These are phyloP conservation scores for Ephydatia muelleri DNA, from an alignment of 37 sponge, comb jelly and placozoan species.

Conservation along the genomic window DNA sequence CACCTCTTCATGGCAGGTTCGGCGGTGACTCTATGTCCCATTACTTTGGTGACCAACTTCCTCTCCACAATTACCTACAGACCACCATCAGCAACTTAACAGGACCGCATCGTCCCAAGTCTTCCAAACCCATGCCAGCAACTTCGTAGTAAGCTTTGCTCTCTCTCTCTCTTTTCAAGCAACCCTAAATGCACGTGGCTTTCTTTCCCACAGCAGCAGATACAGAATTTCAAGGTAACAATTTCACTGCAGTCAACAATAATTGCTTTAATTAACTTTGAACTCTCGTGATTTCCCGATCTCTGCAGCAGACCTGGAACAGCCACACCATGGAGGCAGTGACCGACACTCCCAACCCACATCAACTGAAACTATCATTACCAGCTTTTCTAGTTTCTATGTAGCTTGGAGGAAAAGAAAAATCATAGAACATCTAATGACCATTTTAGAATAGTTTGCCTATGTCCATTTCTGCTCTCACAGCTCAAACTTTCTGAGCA, in stretches of 20 bases:
- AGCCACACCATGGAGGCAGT: constrained; percentile 37
- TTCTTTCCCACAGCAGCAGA: constrained; percentile 41
- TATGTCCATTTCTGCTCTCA: not conserved
- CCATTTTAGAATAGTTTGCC: not conserved
- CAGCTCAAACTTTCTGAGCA: constrained; percentile 86
- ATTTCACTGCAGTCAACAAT: not conserved
- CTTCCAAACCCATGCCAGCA: constrained; percentile 61
- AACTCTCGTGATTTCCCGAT: not conserved
- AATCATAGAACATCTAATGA: not conserved
- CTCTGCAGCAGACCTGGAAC: constrained; percentile 18
- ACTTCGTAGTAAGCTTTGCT: constrained; percentile 60
- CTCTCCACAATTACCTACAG: not conserved
- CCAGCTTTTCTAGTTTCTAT: not conserved
- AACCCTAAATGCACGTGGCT: not conserved
- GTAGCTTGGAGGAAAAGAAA: not conserved
- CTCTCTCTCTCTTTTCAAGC: not conserved
- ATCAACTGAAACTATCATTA: not conserved
- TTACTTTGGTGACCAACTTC: not conserved
- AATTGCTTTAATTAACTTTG: not conserved
- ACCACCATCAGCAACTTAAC: not conserved
- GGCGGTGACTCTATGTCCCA: not conserved
- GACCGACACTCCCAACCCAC: not conserved
- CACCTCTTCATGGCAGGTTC: constrained; percentile 60
- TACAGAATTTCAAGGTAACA: constrained; percentile 44
- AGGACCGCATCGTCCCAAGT: not conserved